Evolutionary conservation across 1,140 invertebrate genomes (phyloP).

Genomic region (Macrosteles quadrilineatus): DNA sequence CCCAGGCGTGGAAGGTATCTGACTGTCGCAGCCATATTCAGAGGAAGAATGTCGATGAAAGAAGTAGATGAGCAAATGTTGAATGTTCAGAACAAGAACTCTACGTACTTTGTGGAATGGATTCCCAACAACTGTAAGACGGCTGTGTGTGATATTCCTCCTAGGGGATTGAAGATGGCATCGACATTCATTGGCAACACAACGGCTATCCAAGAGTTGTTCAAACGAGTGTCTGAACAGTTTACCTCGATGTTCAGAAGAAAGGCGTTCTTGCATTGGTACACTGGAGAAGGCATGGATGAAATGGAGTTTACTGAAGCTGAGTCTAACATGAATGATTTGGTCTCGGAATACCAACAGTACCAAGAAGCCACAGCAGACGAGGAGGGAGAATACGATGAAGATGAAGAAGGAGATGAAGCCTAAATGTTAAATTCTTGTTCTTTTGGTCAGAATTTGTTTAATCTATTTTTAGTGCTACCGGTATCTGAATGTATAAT

Average conservation of each 20-base stretch:
- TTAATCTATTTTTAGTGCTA: too few species aligned
- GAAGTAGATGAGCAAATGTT: too few species aligned
- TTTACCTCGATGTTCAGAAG: conserved; percentile 82
- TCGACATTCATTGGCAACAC: conserved; percentile 79
- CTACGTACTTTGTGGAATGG: conserved; percentile 82
- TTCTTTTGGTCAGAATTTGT: too few species aligned
- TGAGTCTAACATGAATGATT: too few species aligned
- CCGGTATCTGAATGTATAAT: too few species aligned
- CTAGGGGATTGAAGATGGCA: conserved; percentile 78
- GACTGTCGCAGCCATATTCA: too few species aligned
- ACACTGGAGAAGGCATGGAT: too few species aligned
- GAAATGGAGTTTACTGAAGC: too few species aligned
- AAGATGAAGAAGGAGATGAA: conserved; percentile 43
- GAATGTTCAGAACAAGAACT: conserved; percentile 77
- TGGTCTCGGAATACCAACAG: conserved; percentile 85
- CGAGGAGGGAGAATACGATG: conserved; percentile 45
- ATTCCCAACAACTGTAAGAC: conserved; percentile 85
- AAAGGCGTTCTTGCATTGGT: too few species aligned
- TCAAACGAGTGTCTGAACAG: conserved; percentile 69
- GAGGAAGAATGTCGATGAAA: conserved; percentile 68
- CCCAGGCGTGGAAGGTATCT: too few species aligned
- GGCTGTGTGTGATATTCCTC: conserved; percentile 86
- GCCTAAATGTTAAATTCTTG: too few species aligned
- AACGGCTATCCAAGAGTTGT: conserved; percentile 74
- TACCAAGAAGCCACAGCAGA: conserved; percentile 60